A percentile compares a stretch with the other conserved stretches of the same genome.
Evolutionary conservation across 2,113 vertebrate species (phyloP).

Genomic region (Pongo abelii): DNA sequence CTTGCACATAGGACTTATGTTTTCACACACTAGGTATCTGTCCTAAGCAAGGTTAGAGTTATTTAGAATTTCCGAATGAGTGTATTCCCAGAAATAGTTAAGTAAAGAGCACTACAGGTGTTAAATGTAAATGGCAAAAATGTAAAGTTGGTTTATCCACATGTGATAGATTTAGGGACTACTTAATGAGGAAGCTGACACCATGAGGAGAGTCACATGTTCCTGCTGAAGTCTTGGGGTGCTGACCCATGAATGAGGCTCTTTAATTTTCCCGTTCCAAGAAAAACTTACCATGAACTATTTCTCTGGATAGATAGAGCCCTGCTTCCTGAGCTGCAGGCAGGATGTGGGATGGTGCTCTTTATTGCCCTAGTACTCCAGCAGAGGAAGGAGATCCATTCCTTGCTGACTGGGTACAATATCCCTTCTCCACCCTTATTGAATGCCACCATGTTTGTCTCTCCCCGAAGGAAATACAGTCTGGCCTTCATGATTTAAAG

Average conservation of each 20-base stretch:
- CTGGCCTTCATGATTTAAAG: background rate
- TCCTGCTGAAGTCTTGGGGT: background rate
- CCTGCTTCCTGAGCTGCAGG: background rate
- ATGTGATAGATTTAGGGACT: background rate
- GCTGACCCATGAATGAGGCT: background rate
- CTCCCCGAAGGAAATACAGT: background rate
- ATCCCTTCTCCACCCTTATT: fast-evolving
- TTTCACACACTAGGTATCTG: background rate
- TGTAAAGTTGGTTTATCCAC: background rate
- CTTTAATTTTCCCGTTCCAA: background rate
- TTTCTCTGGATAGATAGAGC: background rate
- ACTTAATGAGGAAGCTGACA: background rate
- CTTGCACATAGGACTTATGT: background rate
- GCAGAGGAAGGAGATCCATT: background rate
- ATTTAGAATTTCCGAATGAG: background rate
- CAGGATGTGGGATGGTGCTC: background rate
- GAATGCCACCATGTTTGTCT: background rate
- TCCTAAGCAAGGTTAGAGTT: background rate
- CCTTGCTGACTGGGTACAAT: background rate
- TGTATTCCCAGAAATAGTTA: background rate
- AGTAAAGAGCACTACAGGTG: background rate
- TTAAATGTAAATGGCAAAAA: background rate
- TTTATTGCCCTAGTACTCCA: background rate
- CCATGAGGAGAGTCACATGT: background rate
- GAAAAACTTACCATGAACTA: background rate